Base-by-base conservation (phyloP, 2,113 vertebrate genomes). In the Siphamia tubifer region DNA sequence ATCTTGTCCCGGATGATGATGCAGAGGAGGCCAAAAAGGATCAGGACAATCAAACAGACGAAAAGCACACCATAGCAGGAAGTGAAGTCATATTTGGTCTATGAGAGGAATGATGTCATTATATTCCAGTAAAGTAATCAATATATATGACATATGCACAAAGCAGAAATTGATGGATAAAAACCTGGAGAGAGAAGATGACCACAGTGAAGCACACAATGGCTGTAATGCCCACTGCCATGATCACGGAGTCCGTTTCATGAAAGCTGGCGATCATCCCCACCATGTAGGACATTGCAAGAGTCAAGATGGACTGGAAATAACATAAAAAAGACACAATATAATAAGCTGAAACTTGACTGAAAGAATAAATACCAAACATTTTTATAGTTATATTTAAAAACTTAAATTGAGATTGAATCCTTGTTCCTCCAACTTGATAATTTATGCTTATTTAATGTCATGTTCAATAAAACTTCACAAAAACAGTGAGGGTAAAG, bases 31-130 rank as follows among this genome's bases (percentile, higher is more conserved):
- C 94, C 85, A 13, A 97, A 96, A 83, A 97, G 0, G 4, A 98
- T 2, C 49, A 98, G 93, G 69, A 98, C 96, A 11, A 97, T 93
- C 10, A 95, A 77, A 72, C 94, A 95, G 45, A 98, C 93, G 20
- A 98, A 92, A 6, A 98, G 95, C 45, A 97, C 95, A 0, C 96
- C 96, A 6, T 93, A 87, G 83, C 96, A 98, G 0, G 95, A 98
- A 1, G 96, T 98, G 91, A 98, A 98, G 90, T 98, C 96, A 1
- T 97, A 98, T 84, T 96, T 96, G 38, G 94, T 98, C 96, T 98
- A 91, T 0, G 43, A 65, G 28, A 44, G 3, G 28, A n/a, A 44
- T 25, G 1, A 20, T 6, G 25, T 34, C 17, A 45, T 25, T 12
- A 7, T 44, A 21, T 25, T 39, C 39, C 5, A 23, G 8, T 10